Evolutionary conservation across 64 coral and sea anemone genomes (phyloP).

Genomic region (Actinia equina): DNA sequence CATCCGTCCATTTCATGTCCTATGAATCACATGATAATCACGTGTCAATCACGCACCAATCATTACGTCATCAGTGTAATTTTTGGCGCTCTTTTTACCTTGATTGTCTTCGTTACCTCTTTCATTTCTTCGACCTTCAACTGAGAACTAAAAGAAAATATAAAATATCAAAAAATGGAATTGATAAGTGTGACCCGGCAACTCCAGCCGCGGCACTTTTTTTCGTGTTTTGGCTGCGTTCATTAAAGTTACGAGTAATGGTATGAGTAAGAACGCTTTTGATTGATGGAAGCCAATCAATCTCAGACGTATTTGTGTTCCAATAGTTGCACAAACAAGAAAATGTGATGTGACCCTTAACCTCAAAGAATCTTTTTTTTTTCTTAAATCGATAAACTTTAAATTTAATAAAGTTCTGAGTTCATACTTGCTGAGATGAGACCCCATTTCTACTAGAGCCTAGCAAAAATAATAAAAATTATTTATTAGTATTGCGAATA

Average conservation of each 20-base stretch:
- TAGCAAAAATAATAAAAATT: neutral
- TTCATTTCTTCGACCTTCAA: conserved; percentile 98
- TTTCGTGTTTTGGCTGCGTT: too few species aligned
- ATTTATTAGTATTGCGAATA: too few species aligned
- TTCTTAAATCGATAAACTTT: too few species aligned
- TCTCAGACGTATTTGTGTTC: too few species aligned
- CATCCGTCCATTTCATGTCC: conserved; percentile 99
- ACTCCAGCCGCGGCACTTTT: too few species aligned
- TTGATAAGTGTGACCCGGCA: too few species aligned
- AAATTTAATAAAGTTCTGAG: neutral
- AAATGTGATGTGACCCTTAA: too few species aligned
- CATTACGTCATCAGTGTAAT: too few species aligned
- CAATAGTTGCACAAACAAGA: too few species aligned
- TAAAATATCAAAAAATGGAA: neutral
- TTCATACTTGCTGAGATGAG: conserved; percentile 77
- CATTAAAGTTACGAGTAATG: too few species aligned
- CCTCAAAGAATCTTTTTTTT: neutral
- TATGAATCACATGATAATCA: neutral
- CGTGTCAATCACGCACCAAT: neutral
- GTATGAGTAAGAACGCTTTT: too few species aligned
- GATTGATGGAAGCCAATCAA: neutral
- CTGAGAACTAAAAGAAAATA: conserved; percentile 73
- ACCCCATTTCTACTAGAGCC: conserved; percentile 95
- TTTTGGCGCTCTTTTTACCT: conserved; percentile 39
- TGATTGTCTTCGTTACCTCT: conserved; percentile 92